These are phyloP conservation scores for Halictus quadricinctus DNA, from an alignment of 2,888 invertebrate species.

Conservation along the genomic window DNA sequence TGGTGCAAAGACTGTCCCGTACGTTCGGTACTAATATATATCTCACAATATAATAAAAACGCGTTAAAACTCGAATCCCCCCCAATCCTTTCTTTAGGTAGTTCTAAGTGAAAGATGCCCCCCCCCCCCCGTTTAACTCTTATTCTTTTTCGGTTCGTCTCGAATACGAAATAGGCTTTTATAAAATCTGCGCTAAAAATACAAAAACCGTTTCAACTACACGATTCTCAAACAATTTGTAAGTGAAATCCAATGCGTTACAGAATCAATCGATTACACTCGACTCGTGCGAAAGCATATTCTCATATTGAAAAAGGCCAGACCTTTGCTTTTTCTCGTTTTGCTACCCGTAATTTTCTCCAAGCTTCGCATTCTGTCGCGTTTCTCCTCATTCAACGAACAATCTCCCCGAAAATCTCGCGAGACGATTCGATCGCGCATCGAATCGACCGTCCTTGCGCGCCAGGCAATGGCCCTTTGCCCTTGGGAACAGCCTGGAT, in stretches of 20 bases:
- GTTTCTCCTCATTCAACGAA: background rate
- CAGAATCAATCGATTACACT: slow-evolving; percentile 44
- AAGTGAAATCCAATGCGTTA: slow-evolving; percentile 61
- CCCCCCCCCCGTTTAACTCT: background rate
- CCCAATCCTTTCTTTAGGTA: slow-evolving; percentile 40
- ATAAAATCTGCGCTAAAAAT: slow-evolving; percentile 77
- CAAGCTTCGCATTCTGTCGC: slow-evolving; percentile 10
- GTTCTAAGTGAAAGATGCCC: slow-evolving; percentile 52
- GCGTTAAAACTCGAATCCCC: slow-evolving; percentile 32
- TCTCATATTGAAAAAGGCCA: slow-evolving; percentile 49
- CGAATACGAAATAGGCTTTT: slow-evolving; percentile 69
- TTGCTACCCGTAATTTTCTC: slow-evolving; percentile 14
- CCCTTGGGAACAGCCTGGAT: background rate
- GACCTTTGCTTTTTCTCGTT: slow-evolving; percentile 27
- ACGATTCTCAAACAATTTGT: slow-evolving; percentile 55
- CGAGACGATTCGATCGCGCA: background rate
- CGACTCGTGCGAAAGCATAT: slow-evolving; percentile 35
- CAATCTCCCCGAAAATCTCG: slow-evolving; percentile 18
- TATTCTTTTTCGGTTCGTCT: slow-evolving; percentile 32
- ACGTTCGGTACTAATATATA: slow-evolving; percentile 51
- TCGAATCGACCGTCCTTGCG: background rate
- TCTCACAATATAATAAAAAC: slow-evolving; percentile 62
- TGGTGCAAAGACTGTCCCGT: slow-evolving; percentile 54
- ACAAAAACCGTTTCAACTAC: slow-evolving; percentile 73
- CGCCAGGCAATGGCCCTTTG: background rate